These are phyloP conservation scores for Boulengeromyrus knoepffleri DNA, from an alignment of 2,113 vertebrate genomes.

Conservation along the genomic window DNA sequence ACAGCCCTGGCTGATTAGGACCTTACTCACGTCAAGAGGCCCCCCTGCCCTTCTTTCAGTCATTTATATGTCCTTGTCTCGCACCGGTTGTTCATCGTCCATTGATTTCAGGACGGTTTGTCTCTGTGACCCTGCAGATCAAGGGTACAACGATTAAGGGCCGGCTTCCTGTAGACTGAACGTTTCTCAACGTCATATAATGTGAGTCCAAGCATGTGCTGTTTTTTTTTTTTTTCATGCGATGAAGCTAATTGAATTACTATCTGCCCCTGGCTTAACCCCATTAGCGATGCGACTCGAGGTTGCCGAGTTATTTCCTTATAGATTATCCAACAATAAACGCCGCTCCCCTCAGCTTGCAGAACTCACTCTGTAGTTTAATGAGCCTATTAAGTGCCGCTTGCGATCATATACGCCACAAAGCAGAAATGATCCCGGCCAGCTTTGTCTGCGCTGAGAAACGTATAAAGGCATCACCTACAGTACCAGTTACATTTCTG, in stretches of 20 bases:
- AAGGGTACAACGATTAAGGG: background rate
- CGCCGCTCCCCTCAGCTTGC: background rate
- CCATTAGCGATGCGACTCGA: conserved; percentile 8
- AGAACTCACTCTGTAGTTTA: background rate
- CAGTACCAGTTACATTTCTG: background rate
- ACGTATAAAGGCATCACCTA: background rate
- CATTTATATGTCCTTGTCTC: background rate
- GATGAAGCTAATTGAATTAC: conserved; percentile 3
- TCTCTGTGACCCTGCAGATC: background rate
- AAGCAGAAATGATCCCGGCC: background rate
- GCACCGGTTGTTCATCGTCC: background rate
- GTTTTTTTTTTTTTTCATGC: background rate
- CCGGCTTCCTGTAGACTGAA: background rate
- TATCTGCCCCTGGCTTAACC: conserved; percentile 12
- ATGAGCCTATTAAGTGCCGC: background rate
- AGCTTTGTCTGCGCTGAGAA: background rate
- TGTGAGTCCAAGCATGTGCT: background rate
- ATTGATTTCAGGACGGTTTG: background rate
- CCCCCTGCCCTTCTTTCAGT: background rate
- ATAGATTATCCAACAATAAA: conserved; percentile 13
- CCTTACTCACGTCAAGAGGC: background rate
- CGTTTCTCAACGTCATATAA: background rate
- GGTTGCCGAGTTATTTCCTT: background rate
- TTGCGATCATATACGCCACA: background rate
- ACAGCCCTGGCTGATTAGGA: background rate